A percentile compares a stretch with the other conserved stretches of the same genome.
Conservation (phyloP, 2,113 vertebrate genomes). For the Meleagris gallopavo region DNA sequence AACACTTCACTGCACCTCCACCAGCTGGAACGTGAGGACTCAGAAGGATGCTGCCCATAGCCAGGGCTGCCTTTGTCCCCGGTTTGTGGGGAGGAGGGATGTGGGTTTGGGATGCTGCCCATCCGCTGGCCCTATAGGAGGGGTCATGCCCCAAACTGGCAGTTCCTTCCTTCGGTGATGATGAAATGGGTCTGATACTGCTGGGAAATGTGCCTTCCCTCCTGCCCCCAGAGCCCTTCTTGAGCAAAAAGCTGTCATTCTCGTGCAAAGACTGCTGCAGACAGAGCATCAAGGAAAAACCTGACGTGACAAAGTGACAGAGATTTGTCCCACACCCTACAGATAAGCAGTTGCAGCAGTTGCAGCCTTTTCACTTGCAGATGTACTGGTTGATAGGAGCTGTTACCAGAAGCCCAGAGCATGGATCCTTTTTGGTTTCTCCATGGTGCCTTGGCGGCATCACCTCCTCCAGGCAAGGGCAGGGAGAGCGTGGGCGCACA, state of each 20-base stretch:
- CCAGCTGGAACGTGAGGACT: background rate
- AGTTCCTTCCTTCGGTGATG: background rate
- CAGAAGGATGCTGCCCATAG: background rate
- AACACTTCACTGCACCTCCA: accelerated
- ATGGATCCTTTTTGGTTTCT: background rate
- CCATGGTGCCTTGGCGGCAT: background rate
- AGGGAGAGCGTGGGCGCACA: accelerated
- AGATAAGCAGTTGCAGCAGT: constrained; percentile 44
- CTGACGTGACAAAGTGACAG: constrained; percentile 2
- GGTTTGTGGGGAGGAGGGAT: background rate
- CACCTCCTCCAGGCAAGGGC: background rate
- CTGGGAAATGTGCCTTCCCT: background rate
- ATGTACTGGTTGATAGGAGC: constrained; percentile 48
- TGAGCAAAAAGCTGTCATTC: background rate
- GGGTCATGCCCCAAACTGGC: accelerated
- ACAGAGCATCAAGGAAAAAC: constrained; percentile 40
- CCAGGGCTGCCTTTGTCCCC: background rate
- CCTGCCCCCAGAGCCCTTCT: background rate
- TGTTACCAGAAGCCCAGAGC: background rate
- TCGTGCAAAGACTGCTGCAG: constrained; percentile 50
- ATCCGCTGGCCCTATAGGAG: background rate
- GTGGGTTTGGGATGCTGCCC: background rate
- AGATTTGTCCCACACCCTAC: background rate
- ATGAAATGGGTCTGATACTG: background rate
- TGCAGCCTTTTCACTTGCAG: constrained; percentile 8